Evolutionary conservation across 2,888 invertebrate genomes (phyloP).

Genomic region (Ypsolopha sequella): DNA sequence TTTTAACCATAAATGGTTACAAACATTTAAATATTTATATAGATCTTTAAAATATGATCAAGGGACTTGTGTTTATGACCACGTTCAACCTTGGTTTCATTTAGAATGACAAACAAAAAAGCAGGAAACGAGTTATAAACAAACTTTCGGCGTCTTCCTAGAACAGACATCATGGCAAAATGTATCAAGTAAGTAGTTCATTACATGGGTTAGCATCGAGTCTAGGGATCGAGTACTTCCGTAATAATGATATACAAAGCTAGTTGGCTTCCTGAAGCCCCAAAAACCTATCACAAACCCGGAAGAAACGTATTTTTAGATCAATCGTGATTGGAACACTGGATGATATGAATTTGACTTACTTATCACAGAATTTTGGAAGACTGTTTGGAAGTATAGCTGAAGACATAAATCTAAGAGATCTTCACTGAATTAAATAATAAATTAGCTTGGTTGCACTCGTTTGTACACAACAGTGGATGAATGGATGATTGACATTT

Average conservation of each 20-base stretch:
- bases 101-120: constrained; percentile 41
- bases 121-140: constrained; percentile 62
- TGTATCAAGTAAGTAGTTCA: not conserved
- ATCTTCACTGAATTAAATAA: constrained; percentile 52
- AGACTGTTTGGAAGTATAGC: constrained; percentile 23
- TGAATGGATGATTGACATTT: constrained; percentile 12
- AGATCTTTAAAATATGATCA: not conserved
- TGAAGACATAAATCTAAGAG: constrained; percentile 41
- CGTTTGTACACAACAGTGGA: constrained; percentile 46
- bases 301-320: constrained; percentile 44
- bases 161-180: not conserved
- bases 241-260: not conserved
- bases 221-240: not conserved
- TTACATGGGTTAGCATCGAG: not conserved
- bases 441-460: constrained; percentile 61
- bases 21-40: not conserved
- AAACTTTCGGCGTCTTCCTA: constrained; percentile 18
- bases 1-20: no score
- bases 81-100: constrained; percentile 25
- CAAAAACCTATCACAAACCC: constrained; percentile 42
- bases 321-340: constrained; percentile 45
- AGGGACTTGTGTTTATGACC: not conserved
- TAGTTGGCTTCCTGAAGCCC: constrained; percentile 11
- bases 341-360: constrained; percentile 26
- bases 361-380: constrained; percentile 32